Percentiles rank a stretch among this genome's conserved stretches.
These are phyloP conservation scores for Aradus depressus DNA, from an alignment of 2,888 invertebrate genomes.

Conservation along the genomic window DNA sequence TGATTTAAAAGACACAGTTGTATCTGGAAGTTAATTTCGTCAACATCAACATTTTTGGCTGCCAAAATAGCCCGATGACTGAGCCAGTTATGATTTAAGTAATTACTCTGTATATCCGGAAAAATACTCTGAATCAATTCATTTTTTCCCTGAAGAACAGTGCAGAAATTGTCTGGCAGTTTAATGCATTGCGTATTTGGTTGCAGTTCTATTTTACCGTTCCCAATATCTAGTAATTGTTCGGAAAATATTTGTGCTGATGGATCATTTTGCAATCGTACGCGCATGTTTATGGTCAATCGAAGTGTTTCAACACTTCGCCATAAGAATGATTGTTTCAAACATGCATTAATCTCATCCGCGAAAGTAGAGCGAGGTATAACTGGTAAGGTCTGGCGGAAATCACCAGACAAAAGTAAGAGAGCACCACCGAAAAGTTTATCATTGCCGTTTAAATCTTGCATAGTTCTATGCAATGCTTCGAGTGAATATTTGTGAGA, in stretches of 20 bases:
- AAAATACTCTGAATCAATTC: slow-evolving; percentile 33
- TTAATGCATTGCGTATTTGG: slow-evolving; percentile 30
- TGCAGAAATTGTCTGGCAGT: slow-evolving; percentile 32
- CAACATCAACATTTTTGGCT: slow-evolving; percentile 33
- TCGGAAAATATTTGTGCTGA: slow-evolving; percentile 33
- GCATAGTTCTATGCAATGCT: slow-evolving; percentile 33
- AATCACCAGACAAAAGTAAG: slow-evolving; percentile 24
- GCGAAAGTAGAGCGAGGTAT: slow-evolving; percentile 24
- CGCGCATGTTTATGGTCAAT: slow-evolving; percentile 17
- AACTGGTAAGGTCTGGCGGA: slow-evolving; percentile 23
- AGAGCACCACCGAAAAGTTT: slow-evolving; percentile 15
- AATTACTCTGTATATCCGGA: slow-evolving; percentile 32
- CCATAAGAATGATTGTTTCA: slow-evolving; percentile 23
- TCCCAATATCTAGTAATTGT: slow-evolving; percentile 35
- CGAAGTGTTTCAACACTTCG: slow-evolving; percentile 20
- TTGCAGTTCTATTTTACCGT: slow-evolving; percentile 31
- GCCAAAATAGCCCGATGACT: slow-evolving; percentile 33
- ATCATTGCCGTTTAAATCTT: slow-evolving; percentile 14
- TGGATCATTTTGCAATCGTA: slow-evolving; percentile 20
- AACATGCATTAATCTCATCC: slow-evolving; percentile 24
- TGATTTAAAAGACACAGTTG: slow-evolving; percentile 29
- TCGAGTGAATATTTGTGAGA: slow-evolving; percentile 34
- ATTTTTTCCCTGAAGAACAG: slow-evolving; percentile 29
- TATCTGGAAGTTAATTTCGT: slow-evolving; percentile 32
- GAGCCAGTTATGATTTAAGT: slow-evolving; percentile 30